phyloP scores from a whole-genome alignment of 2,113 vertebrate genomes.

The Eclectus roratus region DNA sequence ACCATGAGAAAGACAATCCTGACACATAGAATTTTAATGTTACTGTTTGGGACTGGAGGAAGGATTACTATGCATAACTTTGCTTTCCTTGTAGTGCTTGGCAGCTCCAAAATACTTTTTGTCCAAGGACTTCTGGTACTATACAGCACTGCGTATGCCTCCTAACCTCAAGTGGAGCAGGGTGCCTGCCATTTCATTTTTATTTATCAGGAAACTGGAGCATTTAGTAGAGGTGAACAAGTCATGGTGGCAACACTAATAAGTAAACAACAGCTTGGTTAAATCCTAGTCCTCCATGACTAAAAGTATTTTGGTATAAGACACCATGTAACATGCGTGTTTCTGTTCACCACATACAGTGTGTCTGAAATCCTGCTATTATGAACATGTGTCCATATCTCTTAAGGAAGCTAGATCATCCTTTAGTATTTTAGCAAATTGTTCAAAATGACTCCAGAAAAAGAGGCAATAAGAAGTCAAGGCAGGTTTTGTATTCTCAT shows the following conservation, averaged over 20 bases:
- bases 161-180: background rate
- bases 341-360: background rate
- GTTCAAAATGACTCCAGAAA: background rate
- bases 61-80: background rate
- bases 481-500: background rate
- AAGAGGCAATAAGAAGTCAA: background rate
- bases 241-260: background rate
- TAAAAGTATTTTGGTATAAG: background rate
- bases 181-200: background rate
- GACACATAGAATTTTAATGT: background rate
- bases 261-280: background rate
- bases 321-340: background rate
- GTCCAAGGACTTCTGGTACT: background rate
- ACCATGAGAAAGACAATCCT: background rate
- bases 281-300: background rate
- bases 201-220: background rate
- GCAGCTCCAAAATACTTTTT: background rate
- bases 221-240: background rate
- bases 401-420: background rate
- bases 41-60: background rate
- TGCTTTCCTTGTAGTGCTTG: background rate
- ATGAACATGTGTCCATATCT: background rate
- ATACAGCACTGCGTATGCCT: background rate
- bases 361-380: background rate
- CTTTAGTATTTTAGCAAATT: background rate